Evolutionary conservation across 2,888 invertebrate species (phyloP).

Genomic region (Dendrolimus houi): DNA sequence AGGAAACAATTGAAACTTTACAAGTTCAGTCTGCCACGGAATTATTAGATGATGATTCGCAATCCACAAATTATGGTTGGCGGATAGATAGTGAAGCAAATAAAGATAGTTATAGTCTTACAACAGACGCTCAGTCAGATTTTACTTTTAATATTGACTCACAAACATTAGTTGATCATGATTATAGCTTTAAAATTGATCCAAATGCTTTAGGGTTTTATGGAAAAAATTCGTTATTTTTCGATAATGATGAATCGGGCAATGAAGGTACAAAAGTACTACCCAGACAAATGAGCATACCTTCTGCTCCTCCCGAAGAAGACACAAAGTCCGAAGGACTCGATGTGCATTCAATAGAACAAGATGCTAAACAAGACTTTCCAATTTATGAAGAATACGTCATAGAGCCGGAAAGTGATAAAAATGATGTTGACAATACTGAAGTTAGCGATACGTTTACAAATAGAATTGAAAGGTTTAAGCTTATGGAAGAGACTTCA

Average conservation of each 20-base stretch:
- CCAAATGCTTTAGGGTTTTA: slow-evolving; percentile 34
- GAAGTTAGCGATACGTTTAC: slow-evolving; percentile 52
- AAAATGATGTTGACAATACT: slow-evolving; percentile 50
- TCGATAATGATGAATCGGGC: slow-evolving; percentile 22
- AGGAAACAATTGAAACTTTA: slow-evolving; percentile 53
- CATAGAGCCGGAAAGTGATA: slow-evolving; percentile 58
- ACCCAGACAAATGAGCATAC: slow-evolving; percentile 36
- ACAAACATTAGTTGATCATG: slow-evolving; percentile 16
- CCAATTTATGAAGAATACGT: slow-evolving; percentile 56
- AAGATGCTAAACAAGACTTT: slow-evolving; percentile 62
- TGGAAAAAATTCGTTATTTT: slow-evolving; percentile 36
- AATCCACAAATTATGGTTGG: slow-evolving; percentile 40
- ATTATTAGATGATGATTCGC: slow-evolving; percentile 29
- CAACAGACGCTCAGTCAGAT: slow-evolving; percentile 6
- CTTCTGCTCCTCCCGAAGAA: slow-evolving; percentile 50
- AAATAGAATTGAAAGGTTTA: slow-evolving; percentile 54
- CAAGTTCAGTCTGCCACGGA: slow-evolving; percentile 46
- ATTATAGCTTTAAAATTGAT: slow-evolving; percentile 32
- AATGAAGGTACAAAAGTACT: slow-evolving; percentile 32
- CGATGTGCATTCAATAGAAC: slow-evolving; percentile 62
- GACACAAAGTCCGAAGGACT: slow-evolving; percentile 55
- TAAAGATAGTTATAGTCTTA: slow-evolving; percentile 10
- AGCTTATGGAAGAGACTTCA: slow-evolving; percentile 36
- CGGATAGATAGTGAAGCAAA: slow-evolving; percentile 11
- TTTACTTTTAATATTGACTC: slow-evolving; percentile 1